A percentile compares a stretch with the other conserved stretches of the same genome.
phyloP scores from a whole-genome alignment of 2,888 invertebrate species.

The Cheilosia scutellata region DNA sequence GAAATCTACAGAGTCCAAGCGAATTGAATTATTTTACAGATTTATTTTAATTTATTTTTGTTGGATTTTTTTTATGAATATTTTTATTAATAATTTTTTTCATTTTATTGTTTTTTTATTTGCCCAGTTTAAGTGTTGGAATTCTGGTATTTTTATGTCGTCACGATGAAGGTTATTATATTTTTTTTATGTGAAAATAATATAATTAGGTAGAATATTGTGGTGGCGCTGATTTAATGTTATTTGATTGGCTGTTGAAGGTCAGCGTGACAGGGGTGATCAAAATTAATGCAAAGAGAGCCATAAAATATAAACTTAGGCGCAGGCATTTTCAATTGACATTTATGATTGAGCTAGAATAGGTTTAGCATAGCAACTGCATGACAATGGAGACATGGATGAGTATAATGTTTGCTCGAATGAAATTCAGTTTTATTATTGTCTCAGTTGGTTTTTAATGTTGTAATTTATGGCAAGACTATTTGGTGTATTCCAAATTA shows the following conservation, averaged over 20 bases:
- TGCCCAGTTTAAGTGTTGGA: conserved; percentile 13
- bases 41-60: conserved; percentile 31
- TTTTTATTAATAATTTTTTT: no score
- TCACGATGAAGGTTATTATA: conserved; percentile 23
- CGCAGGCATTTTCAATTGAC: conserved; percentile 21
- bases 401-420: no score
- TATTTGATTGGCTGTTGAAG: conserved; percentile 26
- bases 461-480: no score
- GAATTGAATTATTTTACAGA: conserved; percentile 21
- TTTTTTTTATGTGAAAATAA: conserved; percentile 39
- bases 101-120: conserved; percentile 13
- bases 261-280: conserved; percentile 9
- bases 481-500: no score
- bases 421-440: no score
- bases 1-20: conserved; percentile 18
- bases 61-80: conserved; percentile 3
- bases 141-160: conserved; percentile 52
- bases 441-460: no score
- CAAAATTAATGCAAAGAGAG: conserved; percentile 4
- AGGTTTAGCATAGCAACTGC: neutral
- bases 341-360: conserved; percentile 25
- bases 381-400: neutral
- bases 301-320: conserved; percentile 7
- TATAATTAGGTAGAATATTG: conserved; percentile 44
- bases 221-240: conserved; percentile 24